Evolutionary conservation across 2,797 vertebrate genomes (phyloP).

Genomic region (Melanotaenia nigrans): DNA sequence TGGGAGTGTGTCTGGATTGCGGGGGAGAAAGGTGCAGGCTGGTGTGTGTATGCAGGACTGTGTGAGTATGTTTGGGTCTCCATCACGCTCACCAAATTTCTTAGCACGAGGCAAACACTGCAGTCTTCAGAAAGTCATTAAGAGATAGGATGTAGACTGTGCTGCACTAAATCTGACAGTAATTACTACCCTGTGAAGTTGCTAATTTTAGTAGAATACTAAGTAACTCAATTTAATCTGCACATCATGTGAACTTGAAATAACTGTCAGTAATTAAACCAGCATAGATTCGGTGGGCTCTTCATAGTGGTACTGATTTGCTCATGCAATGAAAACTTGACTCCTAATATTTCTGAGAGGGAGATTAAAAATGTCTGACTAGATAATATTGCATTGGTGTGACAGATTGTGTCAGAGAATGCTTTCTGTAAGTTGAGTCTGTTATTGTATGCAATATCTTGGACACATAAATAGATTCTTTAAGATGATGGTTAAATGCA

Average conservation of each 20-base stretch:
- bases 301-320: slow-evolving; percentile 13
- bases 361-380: slow-evolving; percentile 21
- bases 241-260: slow-evolving; percentile 56
- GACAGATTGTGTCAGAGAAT: slow-evolving; percentile 25
- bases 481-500: background rate
- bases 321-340: slow-evolving; percentile 14
- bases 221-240: slow-evolving; percentile 60
- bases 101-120: slow-evolving; percentile 60
- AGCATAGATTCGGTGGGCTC: slow-evolving; percentile 22
- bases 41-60: slow-evolving; percentile 39
- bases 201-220: slow-evolving; percentile 53
- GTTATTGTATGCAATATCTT: slow-evolving; percentile 33
- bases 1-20: slow-evolving; percentile 73
- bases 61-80: slow-evolving; percentile 55
- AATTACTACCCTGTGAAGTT: slow-evolving; percentile 45
- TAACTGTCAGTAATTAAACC: slow-evolving; percentile 40
- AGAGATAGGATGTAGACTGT: slow-evolving; percentile 31
- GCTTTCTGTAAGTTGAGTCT: slow-evolving; percentile 17
- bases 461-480: background rate
- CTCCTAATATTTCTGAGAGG: slow-evolving; percentile 13
- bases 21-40: slow-evolving; percentile 58
- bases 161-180: slow-evolving; percentile 38
- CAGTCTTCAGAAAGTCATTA: slow-evolving; percentile 59
- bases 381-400: slow-evolving; percentile 16
- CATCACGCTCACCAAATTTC: slow-evolving; percentile 63